Conservation (phyloP, 92 coral and sea anemone genomes). For the Siderastrea siderea region DNA sequence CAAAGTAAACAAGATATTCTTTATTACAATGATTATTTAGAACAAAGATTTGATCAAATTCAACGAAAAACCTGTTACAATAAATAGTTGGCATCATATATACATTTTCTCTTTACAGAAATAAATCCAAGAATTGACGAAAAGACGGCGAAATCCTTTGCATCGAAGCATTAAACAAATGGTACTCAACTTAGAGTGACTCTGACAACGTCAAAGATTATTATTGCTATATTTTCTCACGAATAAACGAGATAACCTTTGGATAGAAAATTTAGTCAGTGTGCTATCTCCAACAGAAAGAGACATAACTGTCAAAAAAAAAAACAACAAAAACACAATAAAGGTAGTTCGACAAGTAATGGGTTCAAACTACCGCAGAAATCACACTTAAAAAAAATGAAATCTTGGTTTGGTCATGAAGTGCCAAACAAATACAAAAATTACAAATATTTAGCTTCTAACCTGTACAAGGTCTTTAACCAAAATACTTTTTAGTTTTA, state of each 20-base stretch:
- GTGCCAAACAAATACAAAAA: no score
- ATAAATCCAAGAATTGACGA: constrained; percentile 41
- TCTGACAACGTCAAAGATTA: no score
- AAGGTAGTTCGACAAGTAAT: neutral
- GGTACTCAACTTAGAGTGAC: neutral
- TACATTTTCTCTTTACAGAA: constrained; percentile 11
- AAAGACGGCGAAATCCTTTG: constrained; percentile 40
- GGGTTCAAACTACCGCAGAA: neutral
- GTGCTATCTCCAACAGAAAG: neutral
- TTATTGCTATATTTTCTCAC: neutral
- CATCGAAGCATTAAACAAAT: neutral
- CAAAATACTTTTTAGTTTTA: neutral
- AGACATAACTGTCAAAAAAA: neutral
- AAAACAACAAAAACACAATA: neutral
- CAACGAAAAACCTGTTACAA: neutral
- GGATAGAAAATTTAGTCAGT: neutral
- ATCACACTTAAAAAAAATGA: no score
- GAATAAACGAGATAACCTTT: neutral
- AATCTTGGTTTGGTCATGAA: no score
- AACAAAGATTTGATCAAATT: neutral
- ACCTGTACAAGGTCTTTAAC: neutral
- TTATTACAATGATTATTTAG: neutral
- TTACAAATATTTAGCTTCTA: no score
- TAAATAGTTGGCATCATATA: neutral
- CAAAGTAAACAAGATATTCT: neutral